Evolutionary conservation across 1,140 invertebrate genomes (phyloP).

Genomic region (Archivesica marissinica): DNA sequence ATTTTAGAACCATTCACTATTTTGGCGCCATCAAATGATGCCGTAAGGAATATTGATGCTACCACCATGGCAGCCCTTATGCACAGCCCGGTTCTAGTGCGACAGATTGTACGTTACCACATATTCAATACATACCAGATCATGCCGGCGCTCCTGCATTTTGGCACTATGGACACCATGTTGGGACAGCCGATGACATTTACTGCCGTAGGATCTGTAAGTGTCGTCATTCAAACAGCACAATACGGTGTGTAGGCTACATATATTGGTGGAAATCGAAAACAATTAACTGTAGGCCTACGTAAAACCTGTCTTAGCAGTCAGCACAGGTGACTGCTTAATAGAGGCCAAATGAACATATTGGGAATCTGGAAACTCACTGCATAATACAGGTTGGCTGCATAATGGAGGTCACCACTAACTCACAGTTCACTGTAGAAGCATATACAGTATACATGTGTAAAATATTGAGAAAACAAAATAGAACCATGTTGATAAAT

Average conservation of each 20-base stretch:
- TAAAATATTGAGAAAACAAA: too few relatives aligned
- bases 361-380: too few relatives aligned
- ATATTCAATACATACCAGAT: conserved; percentile 33
- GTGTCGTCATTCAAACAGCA: not conserved
- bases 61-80: conserved; percentile 87
- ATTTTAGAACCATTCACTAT: conserved; percentile 88
- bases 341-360: too few relatives aligned
- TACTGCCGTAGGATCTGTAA: not conserved
- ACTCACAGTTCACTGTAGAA: too few relatives aligned
- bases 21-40: conserved; percentile 93
- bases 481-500: too few relatives aligned
- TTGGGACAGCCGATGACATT: conserved; percentile 37
- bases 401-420: too few relatives aligned
- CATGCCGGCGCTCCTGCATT: not conserved
- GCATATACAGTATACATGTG: too few relatives aligned
- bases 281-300: too few relatives aligned
- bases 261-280: too few relatives aligned
- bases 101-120: conserved; percentile 62
- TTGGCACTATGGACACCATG: not conserved
- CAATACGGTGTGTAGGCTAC: not conserved
- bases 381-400: too few relatives aligned
- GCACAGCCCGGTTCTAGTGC: conserved; percentile 61
- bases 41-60: conserved; percentile 88
- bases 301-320: too few relatives aligned
- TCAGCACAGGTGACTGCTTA: too few relatives aligned